Evolutionary conservation across 2,888 invertebrate species (phyloP), one percentile per base, ranked within the genome.

Genomic region (Fissipunctia ypsillon): DNA sequence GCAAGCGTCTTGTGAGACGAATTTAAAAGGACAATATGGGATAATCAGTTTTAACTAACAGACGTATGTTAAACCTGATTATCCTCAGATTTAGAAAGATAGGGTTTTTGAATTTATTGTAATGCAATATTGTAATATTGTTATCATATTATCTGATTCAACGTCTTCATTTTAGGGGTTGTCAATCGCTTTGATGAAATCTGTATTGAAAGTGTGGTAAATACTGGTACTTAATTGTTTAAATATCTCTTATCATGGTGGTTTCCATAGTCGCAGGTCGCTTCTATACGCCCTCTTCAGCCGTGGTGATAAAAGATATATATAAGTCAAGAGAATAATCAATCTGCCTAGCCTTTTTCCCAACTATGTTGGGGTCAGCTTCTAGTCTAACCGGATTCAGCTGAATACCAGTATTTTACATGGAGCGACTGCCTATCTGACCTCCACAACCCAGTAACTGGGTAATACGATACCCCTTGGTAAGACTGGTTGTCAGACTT

Each of bases 41-140:
- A 64, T 67, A 64, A 66, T 64, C 52, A 59, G 59, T 25, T 45
- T 56, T 19, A 50, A 38, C n/a, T n/a, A n/a, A n/a, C n/a, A n/a
- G n/a, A n/a, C n/a, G n/a, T n/a, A n/a, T n/a, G n/a, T n/a, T n/a
- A n/a, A n/a, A n/a, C n/a, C n/a, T n/a, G n/a, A n/a, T n/a, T n/a
- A n/a, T n/a, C n/a, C 25, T 41, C n/a, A 57, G 78, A 81, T 83
- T 78, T 68, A 12, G 14, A 60, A n/a, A 52, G 38, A 57, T 25
- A 41, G 16, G 50, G 45, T 31, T 72, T 68, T 78, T 72, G 67
- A 78, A 64, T 77, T 64, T 50, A 48, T 61, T 81, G 31, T n/a
- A 43, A 38, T 45, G 41, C 6, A 35, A 60, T 63, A 25, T n/a
- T n/a, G 28, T 56, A n/a, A 43, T 22, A 28, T 59, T 45, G 38